Evolutionary conservation across 2,113 vertebrate genomes (phyloP).

Genomic region (Entomyzon cyanotis): DNA sequence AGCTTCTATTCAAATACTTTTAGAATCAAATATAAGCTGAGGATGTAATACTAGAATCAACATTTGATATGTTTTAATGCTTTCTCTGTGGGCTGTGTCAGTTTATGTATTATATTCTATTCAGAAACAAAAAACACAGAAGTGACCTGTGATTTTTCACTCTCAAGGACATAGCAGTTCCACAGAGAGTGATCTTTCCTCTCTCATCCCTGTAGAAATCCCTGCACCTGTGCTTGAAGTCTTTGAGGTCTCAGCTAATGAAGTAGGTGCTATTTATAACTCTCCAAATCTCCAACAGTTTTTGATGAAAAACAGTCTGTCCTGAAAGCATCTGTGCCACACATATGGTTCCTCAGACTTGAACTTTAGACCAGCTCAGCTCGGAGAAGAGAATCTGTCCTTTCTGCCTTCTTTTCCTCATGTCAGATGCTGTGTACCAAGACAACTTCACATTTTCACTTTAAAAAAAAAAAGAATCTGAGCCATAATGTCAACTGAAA

Average conservation of each 20-base stretch:
- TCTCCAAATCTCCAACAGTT: constrained; percentile 44
- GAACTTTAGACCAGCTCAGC: background rate
- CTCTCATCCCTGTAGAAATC: constrained; percentile 31
- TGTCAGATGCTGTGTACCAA: background rate
- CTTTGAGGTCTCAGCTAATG: constrained; percentile 20
- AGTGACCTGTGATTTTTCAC: constrained; percentile 25
- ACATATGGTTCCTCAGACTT: background rate
- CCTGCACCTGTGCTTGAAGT: constrained; percentile 56
- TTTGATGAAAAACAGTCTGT: constrained; percentile 48
- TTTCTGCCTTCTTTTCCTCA: background rate
- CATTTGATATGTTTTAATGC: background rate
- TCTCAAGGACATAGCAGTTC: constrained; percentile 35
- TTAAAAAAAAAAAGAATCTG: background rate
- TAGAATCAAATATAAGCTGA: background rate
- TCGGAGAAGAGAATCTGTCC: background rate
- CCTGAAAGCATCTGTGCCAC: constrained; percentile 46
- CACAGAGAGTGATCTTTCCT: constrained; percentile 24
- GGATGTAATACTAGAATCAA: background rate
- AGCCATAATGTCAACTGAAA: background rate
- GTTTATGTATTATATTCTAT: background rate
- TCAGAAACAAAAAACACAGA: background rate
- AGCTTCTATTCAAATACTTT: background rate
- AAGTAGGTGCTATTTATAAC: constrained; percentile 62
- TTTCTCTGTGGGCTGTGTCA: background rate
- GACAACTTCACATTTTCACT: background rate